Evolutionary conservation across 2,888 invertebrate genomes (phyloP), one percentile per base, ranked within the genome.

Genomic region (Trichogramma evanescens): DNA sequence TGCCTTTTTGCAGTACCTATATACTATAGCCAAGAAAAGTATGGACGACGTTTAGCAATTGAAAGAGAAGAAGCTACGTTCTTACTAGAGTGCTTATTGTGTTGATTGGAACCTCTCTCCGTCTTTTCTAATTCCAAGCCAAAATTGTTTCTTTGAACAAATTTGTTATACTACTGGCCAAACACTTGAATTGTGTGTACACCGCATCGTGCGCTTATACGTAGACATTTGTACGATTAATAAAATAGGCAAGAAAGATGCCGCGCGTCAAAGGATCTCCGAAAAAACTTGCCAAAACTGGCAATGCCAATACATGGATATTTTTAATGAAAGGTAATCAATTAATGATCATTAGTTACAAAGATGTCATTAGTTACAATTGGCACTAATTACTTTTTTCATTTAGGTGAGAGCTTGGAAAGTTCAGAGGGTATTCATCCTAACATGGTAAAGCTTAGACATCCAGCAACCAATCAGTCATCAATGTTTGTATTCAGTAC

Each of bases 281-380:
- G 64, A 81, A 79, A 72, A 82, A 80, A 69, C 81, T 76, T 71
- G 79, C 79, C 66, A 82, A 80, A 77, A 67, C 72, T 42, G 78
- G 79, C 65, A 80, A 84, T 50, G 82, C 85, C 68, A 87, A 84
- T 74, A 86, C 87, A 8, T 88, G 87, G 87, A 80, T 87, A 69
- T 82, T 88, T 70, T 77, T 88, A 59, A 77, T 84, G 65, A 85
- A 86, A 83, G 86, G 88, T 86, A 77, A 75, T 9, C 10, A 41
- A 43, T 52, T 43, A 13, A 9, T 52, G 39, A 9, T 64, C 65
- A 39, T 13, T 40, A 54, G 45, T 45, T 44, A 38, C 9, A 13
- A 41, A 66, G 49, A 62, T 43, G n/a, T 10, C 41, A 13, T 49
- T 5, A 9, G 45, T 9, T 45, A 45, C 9, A 45, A 8, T 9